A percentile compares a stretch with the other conserved stretches of the same genome.
Evolutionary conservation across 92 coral and sea anemone genomes (phyloP).

Genomic region (Chrysogorgia sp.): DNA sequence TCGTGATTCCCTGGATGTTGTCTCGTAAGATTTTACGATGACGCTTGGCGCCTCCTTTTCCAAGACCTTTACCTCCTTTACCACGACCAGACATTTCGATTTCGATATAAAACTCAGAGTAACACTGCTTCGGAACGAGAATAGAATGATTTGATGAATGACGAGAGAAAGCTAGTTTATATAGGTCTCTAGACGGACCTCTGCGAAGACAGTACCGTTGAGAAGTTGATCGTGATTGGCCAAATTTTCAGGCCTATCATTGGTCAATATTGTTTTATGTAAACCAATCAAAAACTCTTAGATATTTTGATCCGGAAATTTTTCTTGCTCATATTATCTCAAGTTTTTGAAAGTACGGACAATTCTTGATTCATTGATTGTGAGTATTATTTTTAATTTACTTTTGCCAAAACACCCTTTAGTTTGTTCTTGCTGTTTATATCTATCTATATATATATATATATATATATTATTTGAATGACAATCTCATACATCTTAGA

Average conservation of each 20-base stretch:
- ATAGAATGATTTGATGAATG: conserved; percentile 63
- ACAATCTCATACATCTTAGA: too few species aligned
- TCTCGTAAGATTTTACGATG: conserved; percentile 88
- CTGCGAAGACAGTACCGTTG: background rate
- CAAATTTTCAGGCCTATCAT: background rate
- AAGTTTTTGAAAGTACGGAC: too few species aligned
- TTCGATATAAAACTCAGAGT: conserved; percentile 22
- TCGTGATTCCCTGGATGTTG: conserved; percentile 83
- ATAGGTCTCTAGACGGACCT: background rate
- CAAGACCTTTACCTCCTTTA: conserved; percentile 87
- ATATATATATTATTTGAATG: too few species aligned
- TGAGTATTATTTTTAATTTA: too few species aligned
- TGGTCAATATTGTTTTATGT: background rate
- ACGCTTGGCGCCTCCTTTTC: conserved; percentile 93
- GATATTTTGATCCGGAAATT: too few species aligned
- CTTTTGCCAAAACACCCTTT: too few species aligned
- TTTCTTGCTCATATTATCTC: too few species aligned
- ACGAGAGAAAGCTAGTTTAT: background rate
- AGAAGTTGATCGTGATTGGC: background rate
- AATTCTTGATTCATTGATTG: too few species aligned
- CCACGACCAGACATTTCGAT: conserved; percentile 75
- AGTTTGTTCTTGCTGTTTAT: too few species aligned
- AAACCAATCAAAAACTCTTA: too few species aligned
- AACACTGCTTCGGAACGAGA: too few species aligned
- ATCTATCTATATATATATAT: too few species aligned